Evolutionary conservation across 2,888 invertebrate species (phyloP), one percentile per base, ranked within the genome.

Genomic region (Thalpophila matura): DNA sequence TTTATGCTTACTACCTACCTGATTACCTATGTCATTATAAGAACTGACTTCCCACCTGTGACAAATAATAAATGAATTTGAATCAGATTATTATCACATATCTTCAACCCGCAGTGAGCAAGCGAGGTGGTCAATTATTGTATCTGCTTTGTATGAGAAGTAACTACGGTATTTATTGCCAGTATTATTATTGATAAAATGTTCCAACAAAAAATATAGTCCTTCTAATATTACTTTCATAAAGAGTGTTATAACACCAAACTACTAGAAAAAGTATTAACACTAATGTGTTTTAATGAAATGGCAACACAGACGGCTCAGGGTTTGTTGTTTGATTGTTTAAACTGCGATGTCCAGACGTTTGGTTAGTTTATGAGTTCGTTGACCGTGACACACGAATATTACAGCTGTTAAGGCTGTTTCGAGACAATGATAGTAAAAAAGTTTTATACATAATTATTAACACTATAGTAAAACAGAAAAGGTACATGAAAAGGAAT

Each of bases 331-430:
- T 54, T 33, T 38, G 14, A 68, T 40, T 35, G 26, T 54, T 33
- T 38, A 16, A 27, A 50, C 22, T 46, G 22, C 16, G 10, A 7
- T 37, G 27, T 16, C 46, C 24, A 71, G 45, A 54, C 57, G 5
- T 37, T 51, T 40, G 12, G 9, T 6, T 49, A 49, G 29, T 67
- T 68, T 46, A 58, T 42, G 60, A 59, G 69, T 51, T 42, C 12
- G 24, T 42, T 37, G 42, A 40, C 68, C 42, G 2, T 33, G 46
- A 37, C 33, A 37, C 35, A 37, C n/a, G 35, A 38, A 18, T 14
- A 53, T 22, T 31, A 42, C 47, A 33, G 29, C 37, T 68, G 20
- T 35, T 14, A 38, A 33, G 40, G 12, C 46, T 37, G 14, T 33
- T 24, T n/a, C 66, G 18, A 45, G 9, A 10, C 24, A 20, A 40